A percentile compares a stretch with the other conserved stretches of the same genome.
These are phyloP conservation scores for Mycalesis mineus DNA, from an alignment of 2,888 invertebrate species.

Conservation along the genomic window DNA sequence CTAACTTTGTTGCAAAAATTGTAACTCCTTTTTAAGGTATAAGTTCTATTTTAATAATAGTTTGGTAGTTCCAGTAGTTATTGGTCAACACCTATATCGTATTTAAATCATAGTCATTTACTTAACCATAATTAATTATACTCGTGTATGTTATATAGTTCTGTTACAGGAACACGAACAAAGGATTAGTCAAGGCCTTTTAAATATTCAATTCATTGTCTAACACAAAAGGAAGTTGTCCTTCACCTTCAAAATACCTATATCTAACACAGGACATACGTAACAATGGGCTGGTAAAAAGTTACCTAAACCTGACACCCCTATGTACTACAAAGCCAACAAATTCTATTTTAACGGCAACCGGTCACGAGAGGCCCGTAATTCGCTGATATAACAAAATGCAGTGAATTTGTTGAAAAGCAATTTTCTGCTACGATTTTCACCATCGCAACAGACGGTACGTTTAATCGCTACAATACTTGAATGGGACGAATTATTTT, in stretches of 20 bases:
- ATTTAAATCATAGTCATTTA: neutral
- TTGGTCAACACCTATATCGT: too few relatives aligned
- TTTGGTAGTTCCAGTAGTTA: too few relatives aligned
- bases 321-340: neutral
- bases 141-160: too few relatives aligned
- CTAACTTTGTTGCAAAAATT: too few relatives aligned
- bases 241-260: slow-evolving; percentile 3
- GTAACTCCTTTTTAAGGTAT: too few relatives aligned
- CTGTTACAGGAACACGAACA: neutral
- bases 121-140: too few relatives aligned
- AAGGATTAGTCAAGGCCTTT: neutral
- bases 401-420: slow-evolving; percentile 5
- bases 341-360: slow-evolving; percentile 14
- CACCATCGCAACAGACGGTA: neutral
- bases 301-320: slow-evolving; percentile 6
- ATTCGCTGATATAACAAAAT: neutral
- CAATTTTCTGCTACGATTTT: neutral
- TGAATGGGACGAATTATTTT: neutral
- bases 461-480: neutral
- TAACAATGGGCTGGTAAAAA: slow-evolving; percentile 13
- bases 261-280: slow-evolving; percentile 1
- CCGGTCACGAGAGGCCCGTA: slow-evolving; percentile 11
- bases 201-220: neutral
- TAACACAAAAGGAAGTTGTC: slow-evolving; percentile 7
- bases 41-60: too few relatives aligned